Evolutionary conservation across 2,888 invertebrate species (phyloP), one percentile per base, ranked within the genome.

Genomic region (Orthosia cruda): DNA sequence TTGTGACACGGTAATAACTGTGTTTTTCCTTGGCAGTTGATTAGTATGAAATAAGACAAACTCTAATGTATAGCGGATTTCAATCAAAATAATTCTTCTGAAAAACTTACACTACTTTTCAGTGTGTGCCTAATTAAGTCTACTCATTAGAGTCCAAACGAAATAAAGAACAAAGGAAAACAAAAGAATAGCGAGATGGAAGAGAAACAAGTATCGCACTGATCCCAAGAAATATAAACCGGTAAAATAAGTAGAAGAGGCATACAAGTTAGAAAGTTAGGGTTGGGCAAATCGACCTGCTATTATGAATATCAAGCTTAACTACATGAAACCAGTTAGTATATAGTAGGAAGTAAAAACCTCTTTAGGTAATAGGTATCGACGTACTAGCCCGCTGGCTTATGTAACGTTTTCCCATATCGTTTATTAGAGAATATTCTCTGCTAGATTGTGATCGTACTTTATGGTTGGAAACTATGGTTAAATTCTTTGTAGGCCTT

Each of bases 301-400:
- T 16, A 13, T 67, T 47, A 32, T 12, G 15, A 65, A 57, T 50
- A 76, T 26, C 18, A 45, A 49, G 15, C 9, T 57, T 20, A 4
- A 47, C 45, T 49, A 77, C n/a, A 32, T 59, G 23, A 57, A 57
- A 50, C 57, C 20, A 50, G 4, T 57, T 2, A 49, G 47, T 50
- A 26, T 55, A 1, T 2, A 49, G 32, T 50, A 26, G 76, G 49
- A 74, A 66, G 66, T 20, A 4, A n/a, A n/a, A 76, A 76, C 13
- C 68, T 74, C 16, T 52, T 59, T 77, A 52, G 13, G 26, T 59
- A 74, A 74, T 58, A 76, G 13, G 32, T 54, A 70, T 26, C 59
- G 49, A 26, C 61, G 70, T 54, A 77, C 4, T 12, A 70, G 26
- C n/a, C 1, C 1, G 15, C 40, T 7, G 18, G 61, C 45, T n/a